Base-by-base conservation (phyloP, 1,140 invertebrate genomes). In the Ceratina australensis region DNA sequence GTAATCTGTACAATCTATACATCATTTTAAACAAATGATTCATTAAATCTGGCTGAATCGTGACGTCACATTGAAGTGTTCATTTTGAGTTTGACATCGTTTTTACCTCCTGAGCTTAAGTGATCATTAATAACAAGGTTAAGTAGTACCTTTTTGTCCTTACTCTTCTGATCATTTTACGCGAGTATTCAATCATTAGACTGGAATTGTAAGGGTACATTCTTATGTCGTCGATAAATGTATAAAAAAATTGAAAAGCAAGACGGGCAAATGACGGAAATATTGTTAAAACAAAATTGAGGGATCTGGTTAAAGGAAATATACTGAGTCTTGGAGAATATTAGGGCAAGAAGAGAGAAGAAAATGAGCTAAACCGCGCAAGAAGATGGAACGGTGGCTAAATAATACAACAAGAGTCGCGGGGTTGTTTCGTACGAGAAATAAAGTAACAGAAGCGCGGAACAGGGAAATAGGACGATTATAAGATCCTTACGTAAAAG, bases 261-360 rank as follows among this genome's bases (percentile, higher is more conserved):
- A 60, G 59, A 49, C 42, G 65, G 5, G 26, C 47, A 61, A 26
- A 22, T 22, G 66, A 76, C 74, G 42, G 74, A 33, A 76, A 69
- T 52, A 47, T 20, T n/a, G 47, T 20, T 26, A 16, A 20, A 52
- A 28, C 26, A 79, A 75, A 75, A 67, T 66, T 61, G 67, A 33
- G 59, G 42, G 49, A 78, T 59, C 15, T 26, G 20, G 20, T n/a
- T 7, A 18, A 12, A 24, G 16, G 15, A 72, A 78, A 15, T 33
- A 59, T 33, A 24, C 28, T 49, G 60, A 56, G 33, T 13, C 16
- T 26, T 22, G 8, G 33, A 56, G 26, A 26, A 72, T 12, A 74
- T 49, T n/a, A 57, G 26, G 18, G 60, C 64, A 33, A 42, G 20
- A 13, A 60, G 50, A 57, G 24, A 68, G 22, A 59, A 10, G 59